phyloP scores from a whole-genome alignment of 2,888 invertebrate species.

The Suillia variegata region DNA sequence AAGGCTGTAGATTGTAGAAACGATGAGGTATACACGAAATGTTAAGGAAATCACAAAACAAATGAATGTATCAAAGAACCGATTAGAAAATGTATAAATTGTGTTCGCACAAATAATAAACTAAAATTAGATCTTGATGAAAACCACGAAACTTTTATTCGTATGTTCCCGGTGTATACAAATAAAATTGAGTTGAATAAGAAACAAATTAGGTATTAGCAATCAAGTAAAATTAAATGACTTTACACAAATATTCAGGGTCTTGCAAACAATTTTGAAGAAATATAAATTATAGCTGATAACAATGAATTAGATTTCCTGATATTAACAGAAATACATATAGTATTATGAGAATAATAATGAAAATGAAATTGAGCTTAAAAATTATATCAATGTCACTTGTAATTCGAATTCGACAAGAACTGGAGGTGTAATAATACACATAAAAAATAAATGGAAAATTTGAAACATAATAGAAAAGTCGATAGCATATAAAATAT shows the following conservation, averaged over 20 bases:
- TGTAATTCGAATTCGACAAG: slow-evolving; percentile 15
- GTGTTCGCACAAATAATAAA: background rate
- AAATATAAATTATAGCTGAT: slow-evolving; percentile 4
- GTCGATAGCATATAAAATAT: background rate
- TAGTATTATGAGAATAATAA: background rate
- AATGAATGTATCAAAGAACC: background rate
- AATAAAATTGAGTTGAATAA: slow-evolving; percentile 15
- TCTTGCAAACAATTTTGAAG: slow-evolving; percentile 9
- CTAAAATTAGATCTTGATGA: slow-evolving; percentile 5
- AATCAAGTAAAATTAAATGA: background rate
- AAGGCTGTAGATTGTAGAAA: too few species aligned
- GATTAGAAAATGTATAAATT: slow-evolving; percentile 7
- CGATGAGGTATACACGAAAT: too few species aligned
- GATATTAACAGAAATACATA: slow-evolving; percentile 12
- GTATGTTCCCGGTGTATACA: slow-evolving; percentile 11
- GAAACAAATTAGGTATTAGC: slow-evolving; percentile 6
- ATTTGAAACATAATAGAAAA: slow-evolving; percentile 8
- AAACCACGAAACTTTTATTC: slow-evolving; percentile 6
- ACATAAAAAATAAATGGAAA: slow-evolving; percentile 11
- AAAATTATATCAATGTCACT: background rate
- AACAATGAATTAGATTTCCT: slow-evolving; percentile 4
- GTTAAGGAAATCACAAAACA: too few species aligned
- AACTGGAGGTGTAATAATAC: slow-evolving; percentile 15
- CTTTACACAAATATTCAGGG: slow-evolving; percentile 5
- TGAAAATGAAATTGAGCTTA: slow-evolving; percentile 2